These are phyloP conservation scores for Acholoe squamosa DNA, from an alignment of 2,888 invertebrate genomes.

Conservation along the genomic window DNA sequence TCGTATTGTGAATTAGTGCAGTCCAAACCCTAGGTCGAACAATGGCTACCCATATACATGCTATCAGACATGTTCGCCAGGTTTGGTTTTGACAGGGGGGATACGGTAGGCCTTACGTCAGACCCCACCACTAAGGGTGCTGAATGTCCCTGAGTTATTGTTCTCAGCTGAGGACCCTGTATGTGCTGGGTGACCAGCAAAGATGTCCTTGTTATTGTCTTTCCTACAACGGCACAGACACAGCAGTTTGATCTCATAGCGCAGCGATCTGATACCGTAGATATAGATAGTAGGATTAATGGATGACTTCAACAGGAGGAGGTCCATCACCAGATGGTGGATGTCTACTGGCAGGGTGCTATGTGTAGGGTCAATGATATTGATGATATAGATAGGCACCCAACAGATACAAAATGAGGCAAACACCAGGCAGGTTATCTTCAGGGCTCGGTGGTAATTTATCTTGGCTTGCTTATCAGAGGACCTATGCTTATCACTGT, in stretches of 20 bases:
- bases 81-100: constrained; percentile 34
- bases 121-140: constrained; percentile 23
- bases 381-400: constrained; percentile 69
- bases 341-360: constrained; percentile 60
- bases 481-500: constrained; percentile 53
- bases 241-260: constrained; percentile 67
- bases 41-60: not conserved
- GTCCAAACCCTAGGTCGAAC: not conserved
- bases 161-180: not conserved
- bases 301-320: constrained; percentile 70
- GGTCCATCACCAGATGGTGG: constrained; percentile 68
- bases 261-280: constrained; percentile 68
- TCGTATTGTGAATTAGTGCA: not conserved
- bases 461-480: constrained; percentile 48
- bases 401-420: constrained; percentile 66
- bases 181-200: not conserved
- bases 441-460: constrained; percentile 63
- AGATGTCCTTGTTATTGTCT: constrained; percentile 42
- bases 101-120: constrained; percentile 35
- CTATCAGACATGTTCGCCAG: not conserved
- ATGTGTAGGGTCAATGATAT: constrained; percentile 66
- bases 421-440: constrained; percentile 64
- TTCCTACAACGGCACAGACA: constrained; percentile 65
- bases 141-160: constrained; percentile 7
- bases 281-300: constrained; percentile 70